Evolutionary conservation across 2,888 invertebrate species (phyloP).

Genomic region (Caenorhabditis macrosperma): DNA sequence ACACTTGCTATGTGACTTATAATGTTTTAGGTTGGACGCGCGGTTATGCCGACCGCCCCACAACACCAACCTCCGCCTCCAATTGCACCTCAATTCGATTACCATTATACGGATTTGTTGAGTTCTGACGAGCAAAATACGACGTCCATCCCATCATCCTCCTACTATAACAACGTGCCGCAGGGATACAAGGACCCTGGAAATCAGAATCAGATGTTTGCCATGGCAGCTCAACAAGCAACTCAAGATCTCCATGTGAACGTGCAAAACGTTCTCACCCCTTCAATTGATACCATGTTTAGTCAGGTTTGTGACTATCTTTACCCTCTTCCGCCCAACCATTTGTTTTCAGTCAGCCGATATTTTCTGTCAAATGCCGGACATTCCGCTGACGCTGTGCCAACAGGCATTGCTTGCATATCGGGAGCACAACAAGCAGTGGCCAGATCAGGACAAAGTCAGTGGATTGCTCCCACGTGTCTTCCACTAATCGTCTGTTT

Average conservation of each 20-base stretch:
- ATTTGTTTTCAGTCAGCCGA: slow-evolving; percentile 28
- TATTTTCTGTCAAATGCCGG: slow-evolving; percentile 35
- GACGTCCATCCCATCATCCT: slow-evolving; percentile 21
- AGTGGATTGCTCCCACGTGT: not conserved
- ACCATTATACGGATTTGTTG: slow-evolving; percentile 48
- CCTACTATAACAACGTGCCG: slow-evolving; percentile 19
- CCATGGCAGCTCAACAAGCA: slow-evolving; percentile 60
- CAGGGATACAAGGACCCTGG: slow-evolving; percentile 16
- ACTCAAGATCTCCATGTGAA: slow-evolving; percentile 58
- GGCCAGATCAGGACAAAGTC: slow-evolving; percentile 62
- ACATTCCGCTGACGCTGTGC: slow-evolving; percentile 59
- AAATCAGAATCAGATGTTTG: slow-evolving; percentile 45
- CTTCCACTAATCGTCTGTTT: slow-evolving; percentile 4
- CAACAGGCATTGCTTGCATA: slow-evolving; percentile 65
- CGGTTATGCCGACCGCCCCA: slow-evolving; percentile 39
- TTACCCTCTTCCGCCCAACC: not conserved
- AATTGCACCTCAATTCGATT: slow-evolving; percentile 27
- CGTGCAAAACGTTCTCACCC: slow-evolving; percentile 51
- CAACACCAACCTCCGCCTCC: not conserved
- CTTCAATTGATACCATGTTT: slow-evolving; percentile 54
- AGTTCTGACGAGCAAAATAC: slow-evolving; percentile 36
- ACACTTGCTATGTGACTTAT: not conserved
- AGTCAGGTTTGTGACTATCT: slow-evolving; percentile 23
- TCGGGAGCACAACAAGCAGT: slow-evolving; percentile 60
- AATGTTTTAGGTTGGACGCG: slow-evolving; percentile 44